These are phyloP conservation scores for Crocuta crocuta DNA, from an alignment of 2,113 vertebrate species.

Conservation along the genomic window DNA sequence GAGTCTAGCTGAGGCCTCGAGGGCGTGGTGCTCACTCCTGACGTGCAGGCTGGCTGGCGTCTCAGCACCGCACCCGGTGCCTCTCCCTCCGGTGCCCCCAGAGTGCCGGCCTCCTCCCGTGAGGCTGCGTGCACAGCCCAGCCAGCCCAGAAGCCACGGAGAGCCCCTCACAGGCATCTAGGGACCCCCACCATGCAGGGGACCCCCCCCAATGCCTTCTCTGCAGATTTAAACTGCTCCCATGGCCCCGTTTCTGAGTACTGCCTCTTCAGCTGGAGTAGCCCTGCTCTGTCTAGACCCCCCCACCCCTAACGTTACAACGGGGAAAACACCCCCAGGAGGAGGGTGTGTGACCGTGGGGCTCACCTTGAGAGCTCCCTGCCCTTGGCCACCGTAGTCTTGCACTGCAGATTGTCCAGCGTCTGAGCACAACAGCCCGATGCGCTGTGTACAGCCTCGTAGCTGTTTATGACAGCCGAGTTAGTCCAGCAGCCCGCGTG, in stretches of 20 bases:
- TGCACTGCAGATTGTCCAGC: accelerated
- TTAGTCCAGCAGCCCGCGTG: not conserved
- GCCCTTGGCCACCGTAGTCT: accelerated
- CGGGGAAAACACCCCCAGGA: not conserved
- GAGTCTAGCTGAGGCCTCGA: not conserved
- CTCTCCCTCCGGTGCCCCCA: not conserved
- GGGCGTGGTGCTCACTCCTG: not conserved
- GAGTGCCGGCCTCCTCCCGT: not conserved
- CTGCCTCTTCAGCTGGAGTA: not conserved
- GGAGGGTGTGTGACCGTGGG: accelerated
- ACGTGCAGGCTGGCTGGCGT: not conserved
- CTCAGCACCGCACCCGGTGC: not conserved
- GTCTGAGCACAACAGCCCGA: not conserved
- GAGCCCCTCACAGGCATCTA: accelerated
- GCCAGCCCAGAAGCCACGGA: too few species aligned
- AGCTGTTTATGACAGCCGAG: not conserved
- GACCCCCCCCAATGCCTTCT: not conserved
- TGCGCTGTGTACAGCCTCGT: accelerated
- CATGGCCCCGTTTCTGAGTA: not conserved
- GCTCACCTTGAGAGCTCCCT: accelerated
- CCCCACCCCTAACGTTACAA: not conserved
- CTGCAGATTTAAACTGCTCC: not conserved
- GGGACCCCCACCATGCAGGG: too few species aligned
- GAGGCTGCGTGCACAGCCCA: not conserved
- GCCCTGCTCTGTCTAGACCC: not conserved